Evolutionary conservation across 2,888 invertebrate genomes (phyloP), one percentile per base, ranked within the genome.

Genomic region (Microctonus aethiopoides): DNA sequence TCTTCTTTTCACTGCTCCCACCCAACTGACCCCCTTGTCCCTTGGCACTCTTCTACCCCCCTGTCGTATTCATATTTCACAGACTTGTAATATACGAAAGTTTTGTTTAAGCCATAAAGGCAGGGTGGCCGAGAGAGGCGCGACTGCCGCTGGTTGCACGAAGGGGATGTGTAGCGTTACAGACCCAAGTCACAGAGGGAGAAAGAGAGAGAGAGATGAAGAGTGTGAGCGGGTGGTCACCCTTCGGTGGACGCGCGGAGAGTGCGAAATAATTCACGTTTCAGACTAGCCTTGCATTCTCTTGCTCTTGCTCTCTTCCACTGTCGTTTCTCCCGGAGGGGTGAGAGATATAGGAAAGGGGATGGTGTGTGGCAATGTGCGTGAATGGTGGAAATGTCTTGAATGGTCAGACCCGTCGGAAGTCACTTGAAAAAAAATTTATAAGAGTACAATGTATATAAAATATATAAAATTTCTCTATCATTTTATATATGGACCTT

Each of bases 81-180:
- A 71, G 81, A 83, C 81, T 84, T 80, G 84, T 81, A 83, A 84
- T 83, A 84, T 84, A 81, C 83, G 81, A 84, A 85, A 84, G 83
- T 85, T 84, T 85, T 84, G 85, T 85, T 84, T 85, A 84, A 84
- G 85, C 84, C 84, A 80, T 83, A 84, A 85, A 84, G 83, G 81
- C 79, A 78, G 77, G 78, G 77, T 74, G 66, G 66, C 66, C 70
- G 70, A 66, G 70, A 66, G 70, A 70, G 66, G 66, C 72, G 67
- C 54, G 71, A 70, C 64, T 70, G 46, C 41, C 65, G 74, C 70
- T 62, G 60, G 67, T 51, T 62, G n/a, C 41, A 65, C 46, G 60
- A 67, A 68, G 54, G 59, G 68, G 56, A 59, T 70, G 64, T 29
- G 71, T n/a, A n/a, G 65, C 52, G 64, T 59, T 32, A 34, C 52